Percentiles rank a stretch among this genome's conserved stretches.
phyloP scores from a whole-genome alignment of 2,797 vertebrate species.

The Thalassophryne amazonica region DNA sequence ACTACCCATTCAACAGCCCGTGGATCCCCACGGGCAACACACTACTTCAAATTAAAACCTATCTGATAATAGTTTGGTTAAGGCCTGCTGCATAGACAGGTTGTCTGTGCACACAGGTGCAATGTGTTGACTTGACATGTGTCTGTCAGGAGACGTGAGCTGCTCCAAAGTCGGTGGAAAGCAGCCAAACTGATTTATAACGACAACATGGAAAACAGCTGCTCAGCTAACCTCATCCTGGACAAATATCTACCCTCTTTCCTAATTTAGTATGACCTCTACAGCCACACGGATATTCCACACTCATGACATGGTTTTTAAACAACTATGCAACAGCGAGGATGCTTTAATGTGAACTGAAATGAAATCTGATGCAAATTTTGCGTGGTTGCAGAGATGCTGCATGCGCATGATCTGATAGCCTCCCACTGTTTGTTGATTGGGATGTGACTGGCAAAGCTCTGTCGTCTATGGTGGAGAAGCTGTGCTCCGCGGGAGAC shows the following conservation, averaged over 20 bases:
- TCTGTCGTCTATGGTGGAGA: slow-evolving; percentile 50
- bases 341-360: slow-evolving; percentile 42
- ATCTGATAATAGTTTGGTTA: background rate
- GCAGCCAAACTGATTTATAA: slow-evolving; percentile 66
- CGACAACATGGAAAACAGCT: slow-evolving; percentile 70
- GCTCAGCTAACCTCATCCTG: slow-evolving; percentile 62
- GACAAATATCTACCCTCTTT: slow-evolving; percentile 60
- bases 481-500: slow-evolving; percentile 65
- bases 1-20: no score
- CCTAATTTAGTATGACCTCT: slow-evolving; percentile 73
- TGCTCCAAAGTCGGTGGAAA: slow-evolving; percentile 32
- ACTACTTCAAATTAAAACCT: background rate
- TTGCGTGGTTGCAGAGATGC: slow-evolving; percentile 48
- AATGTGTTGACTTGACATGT: slow-evolving; percentile 23
- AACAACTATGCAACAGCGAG: slow-evolving; percentile 4
- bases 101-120: slow-evolving; percentile 30
- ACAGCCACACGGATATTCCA: slow-evolving; percentile 43
- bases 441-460: slow-evolving; percentile 47
- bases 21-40: no score
- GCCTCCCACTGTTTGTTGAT: slow-evolving; percentile 56
- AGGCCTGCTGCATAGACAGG: background rate
- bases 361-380: slow-evolving; percentile 54
- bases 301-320: slow-evolving; percentile 33
- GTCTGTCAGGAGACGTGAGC: slow-evolving; percentile 19
- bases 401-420: slow-evolving; percentile 63